Evolutionary conservation across 2,797 vertebrate genomes (phyloP).

Genomic region (Pyrocephalus nanus): DNA sequence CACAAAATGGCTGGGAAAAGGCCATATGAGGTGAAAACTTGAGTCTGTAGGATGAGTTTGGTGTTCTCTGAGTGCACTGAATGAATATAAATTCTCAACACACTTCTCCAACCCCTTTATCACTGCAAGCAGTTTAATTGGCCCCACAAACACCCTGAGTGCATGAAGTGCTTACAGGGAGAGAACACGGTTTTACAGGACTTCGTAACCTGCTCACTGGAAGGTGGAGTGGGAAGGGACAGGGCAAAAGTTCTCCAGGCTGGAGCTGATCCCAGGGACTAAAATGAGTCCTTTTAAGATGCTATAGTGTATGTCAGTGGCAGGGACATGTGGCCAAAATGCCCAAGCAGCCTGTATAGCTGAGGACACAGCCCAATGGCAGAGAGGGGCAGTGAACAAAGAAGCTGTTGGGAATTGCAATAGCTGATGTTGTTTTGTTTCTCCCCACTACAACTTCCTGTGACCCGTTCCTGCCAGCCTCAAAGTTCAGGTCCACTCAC

Average conservation of each 20-base stretch:
- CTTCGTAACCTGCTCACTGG: neutral
- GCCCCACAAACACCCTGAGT: neutral
- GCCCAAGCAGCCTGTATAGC: neutral
- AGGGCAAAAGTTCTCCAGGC: neutral
- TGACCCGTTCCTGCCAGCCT: neutral
- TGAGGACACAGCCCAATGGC: neutral
- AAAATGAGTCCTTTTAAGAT: neutral
- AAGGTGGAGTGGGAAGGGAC: neutral
- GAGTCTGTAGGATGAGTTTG: neutral
- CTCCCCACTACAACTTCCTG: neutral
- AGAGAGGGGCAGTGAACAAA: neutral
- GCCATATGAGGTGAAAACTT: neutral
- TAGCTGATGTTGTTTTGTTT: neutral
- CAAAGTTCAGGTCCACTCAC: neutral
- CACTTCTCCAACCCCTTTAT: neutral
- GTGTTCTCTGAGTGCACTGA: neutral
- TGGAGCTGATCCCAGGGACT: neutral
- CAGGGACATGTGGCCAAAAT: neutral
- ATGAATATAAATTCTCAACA: neutral
- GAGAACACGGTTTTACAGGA: neutral
- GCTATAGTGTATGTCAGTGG: neutral
- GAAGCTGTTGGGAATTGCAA: neutral
- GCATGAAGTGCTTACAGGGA: neutral
- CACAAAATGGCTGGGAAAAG: neutral
- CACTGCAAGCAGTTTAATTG: neutral